Percentiles rank a stretch among this genome's conserved stretches.
These are phyloP conservation scores for Mustela lutreola DNA, from an alignment of 2,113 vertebrate species.

Conservation along the genomic window DNA sequence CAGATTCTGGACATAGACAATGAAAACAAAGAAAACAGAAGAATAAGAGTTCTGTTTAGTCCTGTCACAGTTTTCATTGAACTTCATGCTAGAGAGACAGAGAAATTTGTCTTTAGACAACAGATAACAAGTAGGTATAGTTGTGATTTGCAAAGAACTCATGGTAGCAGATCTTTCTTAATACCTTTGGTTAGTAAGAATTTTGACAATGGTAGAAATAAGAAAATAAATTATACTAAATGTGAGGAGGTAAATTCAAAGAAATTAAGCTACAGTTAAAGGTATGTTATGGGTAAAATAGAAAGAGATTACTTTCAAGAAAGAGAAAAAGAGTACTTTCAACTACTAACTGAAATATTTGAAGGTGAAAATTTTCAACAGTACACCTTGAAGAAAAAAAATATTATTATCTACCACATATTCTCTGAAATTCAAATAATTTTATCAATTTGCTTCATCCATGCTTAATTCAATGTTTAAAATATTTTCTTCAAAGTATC, in stretches of 20 bases:
- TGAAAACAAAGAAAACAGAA: background rate
- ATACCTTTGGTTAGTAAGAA: background rate
- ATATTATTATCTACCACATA: background rate
- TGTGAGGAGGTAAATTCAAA: background rate
- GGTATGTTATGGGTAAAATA: background rate
- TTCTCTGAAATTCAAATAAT: constrained; percentile 52
- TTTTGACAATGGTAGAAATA: background rate
- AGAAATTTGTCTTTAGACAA: background rate
- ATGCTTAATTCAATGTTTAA: constrained; percentile 61
- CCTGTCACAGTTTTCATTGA: background rate
- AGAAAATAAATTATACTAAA: background rate
- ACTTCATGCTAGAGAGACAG: background rate
- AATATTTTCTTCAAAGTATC: constrained; percentile 17
- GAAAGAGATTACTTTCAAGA: background rate
- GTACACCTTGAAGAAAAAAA: background rate
- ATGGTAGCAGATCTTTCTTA: background rate
- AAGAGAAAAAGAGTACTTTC: background rate
- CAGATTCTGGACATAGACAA: background rate
- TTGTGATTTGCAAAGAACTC: background rate
- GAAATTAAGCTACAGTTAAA: background rate
- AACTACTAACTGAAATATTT: background rate
- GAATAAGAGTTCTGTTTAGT: background rate
- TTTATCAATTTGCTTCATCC: constrained; percentile 25
- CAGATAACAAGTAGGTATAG: background rate
- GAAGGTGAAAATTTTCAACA: background rate